A percentile compares a stretch with the other conserved stretches of the same genome.
phyloP scores from a whole-genome alignment of 2,797 vertebrate genomes.

The Eulemur rubriventer region DNA sequence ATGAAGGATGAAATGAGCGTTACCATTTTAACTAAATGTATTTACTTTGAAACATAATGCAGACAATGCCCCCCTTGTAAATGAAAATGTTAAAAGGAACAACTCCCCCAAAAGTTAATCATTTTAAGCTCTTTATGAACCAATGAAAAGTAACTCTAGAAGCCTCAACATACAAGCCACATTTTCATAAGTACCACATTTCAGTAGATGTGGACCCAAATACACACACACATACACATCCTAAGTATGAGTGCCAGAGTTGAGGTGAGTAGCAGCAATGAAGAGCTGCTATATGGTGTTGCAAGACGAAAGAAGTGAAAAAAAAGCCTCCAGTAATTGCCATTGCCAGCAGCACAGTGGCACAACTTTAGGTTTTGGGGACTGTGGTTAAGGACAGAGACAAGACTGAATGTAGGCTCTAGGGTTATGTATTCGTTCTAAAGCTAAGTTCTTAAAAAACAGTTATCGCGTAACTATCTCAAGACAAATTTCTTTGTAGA shows the following conservation, averaged over 20 bases:
- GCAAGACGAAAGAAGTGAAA: not conserved
- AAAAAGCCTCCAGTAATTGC: not conserved
- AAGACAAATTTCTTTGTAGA: constrained; percentile 43
- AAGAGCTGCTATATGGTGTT: constrained; percentile 35
- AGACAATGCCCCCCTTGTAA: constrained; percentile 35
- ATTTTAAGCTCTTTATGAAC: not conserved
- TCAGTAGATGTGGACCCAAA: not conserved
- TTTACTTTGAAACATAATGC: constrained; percentile 44
- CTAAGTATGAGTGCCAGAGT: not conserved
- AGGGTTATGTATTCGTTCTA: constrained; percentile 18
- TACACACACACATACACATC: not conserved
- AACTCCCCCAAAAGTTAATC: not conserved
- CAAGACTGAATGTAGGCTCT: constrained; percentile 35
- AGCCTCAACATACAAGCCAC: not conserved
- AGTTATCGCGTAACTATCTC: not conserved
- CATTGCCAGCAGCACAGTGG: constrained; percentile 20
- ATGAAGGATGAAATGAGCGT: not conserved
- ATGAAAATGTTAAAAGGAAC: constrained; percentile 47
- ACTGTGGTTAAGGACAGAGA: constrained; percentile 43
- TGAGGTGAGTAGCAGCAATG: not conserved
- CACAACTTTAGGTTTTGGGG: constrained; percentile 33
- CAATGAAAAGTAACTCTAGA: constrained; percentile 2
- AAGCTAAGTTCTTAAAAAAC: not conserved
- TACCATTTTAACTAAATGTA: not conserved
- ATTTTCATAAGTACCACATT: constrained; percentile 21